Evolutionary conservation across 2,888 invertebrate genomes (phyloP).

Genomic region (Tetanocera ferruginea): DNA sequence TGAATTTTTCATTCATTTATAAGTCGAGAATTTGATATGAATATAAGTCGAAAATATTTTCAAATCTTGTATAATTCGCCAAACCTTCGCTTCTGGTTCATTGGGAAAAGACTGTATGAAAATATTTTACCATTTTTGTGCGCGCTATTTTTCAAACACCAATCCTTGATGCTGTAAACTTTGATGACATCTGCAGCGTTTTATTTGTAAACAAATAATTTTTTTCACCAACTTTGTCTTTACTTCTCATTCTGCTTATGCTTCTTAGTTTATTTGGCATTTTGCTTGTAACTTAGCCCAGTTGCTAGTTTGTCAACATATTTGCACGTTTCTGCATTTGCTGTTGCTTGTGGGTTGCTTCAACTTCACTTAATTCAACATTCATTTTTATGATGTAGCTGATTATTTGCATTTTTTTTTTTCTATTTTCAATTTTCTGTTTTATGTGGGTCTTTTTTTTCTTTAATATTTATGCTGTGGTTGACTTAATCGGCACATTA

Average conservation of each 20-base stretch:
- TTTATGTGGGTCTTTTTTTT: neutral
- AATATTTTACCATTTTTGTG: no score
- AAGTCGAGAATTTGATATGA: no score
- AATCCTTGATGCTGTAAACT: neutral
- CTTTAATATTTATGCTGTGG: neutral
- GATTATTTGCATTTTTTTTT: neutral
- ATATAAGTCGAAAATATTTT: no score
- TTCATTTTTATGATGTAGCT: neutral
- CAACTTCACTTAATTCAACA: neutral
- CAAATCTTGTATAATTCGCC: no score
- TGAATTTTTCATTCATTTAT: no score
- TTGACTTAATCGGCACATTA: neutral
- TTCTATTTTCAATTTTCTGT: neutral
- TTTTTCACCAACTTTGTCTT: neutral
- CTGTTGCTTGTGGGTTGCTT: neutral
- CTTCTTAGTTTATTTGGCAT: neutral
- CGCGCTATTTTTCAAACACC: no score
- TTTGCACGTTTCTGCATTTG: neutral
- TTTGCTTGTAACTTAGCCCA: neutral
- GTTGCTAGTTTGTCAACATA: neutral
- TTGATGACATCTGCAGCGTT: neutral
- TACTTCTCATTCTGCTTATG: no score
- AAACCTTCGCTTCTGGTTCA: no score
- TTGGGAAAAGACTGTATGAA: no score
- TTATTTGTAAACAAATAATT: neutral